Percentiles rank a stretch among this genome's conserved stretches.
phyloP scores from a whole-genome alignment of 2,797 vertebrate genomes.

The Acrossocheilus fasciatus region DNA sequence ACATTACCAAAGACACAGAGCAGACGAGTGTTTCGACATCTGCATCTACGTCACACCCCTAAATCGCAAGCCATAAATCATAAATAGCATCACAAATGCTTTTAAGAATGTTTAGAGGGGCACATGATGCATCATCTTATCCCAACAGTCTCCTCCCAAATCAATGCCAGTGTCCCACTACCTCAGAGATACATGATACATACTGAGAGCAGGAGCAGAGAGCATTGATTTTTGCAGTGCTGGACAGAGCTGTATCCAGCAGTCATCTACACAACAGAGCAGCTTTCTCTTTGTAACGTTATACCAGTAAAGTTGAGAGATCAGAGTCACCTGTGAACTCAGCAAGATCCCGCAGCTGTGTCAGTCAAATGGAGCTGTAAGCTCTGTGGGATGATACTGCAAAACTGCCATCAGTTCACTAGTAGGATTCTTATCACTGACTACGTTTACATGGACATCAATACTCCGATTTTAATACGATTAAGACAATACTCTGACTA shows the following conservation, averaged over 20 bases:
- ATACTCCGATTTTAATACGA: no score
- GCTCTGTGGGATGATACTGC: slow-evolving; percentile 7
- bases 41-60: slow-evolving; percentile 3
- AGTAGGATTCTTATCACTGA: background rate
- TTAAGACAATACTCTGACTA: no score
- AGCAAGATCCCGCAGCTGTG: slow-evolving; percentile 15
- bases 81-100: slow-evolving; percentile 2
- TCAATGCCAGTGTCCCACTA: slow-evolving; percentile 12
- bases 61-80: slow-evolving; percentile 15
- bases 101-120: background rate
- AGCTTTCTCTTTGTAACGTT: background rate
- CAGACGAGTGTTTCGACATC: background rate
- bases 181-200: slow-evolving; percentile 24
- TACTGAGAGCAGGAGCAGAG: background rate
- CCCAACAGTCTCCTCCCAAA: slow-evolving; percentile 8
- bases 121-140: slow-evolving; percentile 1
- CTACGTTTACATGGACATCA: no score
- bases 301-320: slow-evolving; percentile 1
- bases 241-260: slow-evolving; percentile 14
- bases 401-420: slow-evolving; percentile 15
- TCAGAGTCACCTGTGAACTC: slow-evolving; percentile 31
- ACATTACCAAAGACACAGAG: slow-evolving; percentile 2
- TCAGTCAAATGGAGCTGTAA: background rate
- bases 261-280: slow-evolving; percentile 15
- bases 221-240: slow-evolving; percentile 24